Conservation (phyloP, 2,888 invertebrate species). For the Drosophila heteroneura region DNA sequence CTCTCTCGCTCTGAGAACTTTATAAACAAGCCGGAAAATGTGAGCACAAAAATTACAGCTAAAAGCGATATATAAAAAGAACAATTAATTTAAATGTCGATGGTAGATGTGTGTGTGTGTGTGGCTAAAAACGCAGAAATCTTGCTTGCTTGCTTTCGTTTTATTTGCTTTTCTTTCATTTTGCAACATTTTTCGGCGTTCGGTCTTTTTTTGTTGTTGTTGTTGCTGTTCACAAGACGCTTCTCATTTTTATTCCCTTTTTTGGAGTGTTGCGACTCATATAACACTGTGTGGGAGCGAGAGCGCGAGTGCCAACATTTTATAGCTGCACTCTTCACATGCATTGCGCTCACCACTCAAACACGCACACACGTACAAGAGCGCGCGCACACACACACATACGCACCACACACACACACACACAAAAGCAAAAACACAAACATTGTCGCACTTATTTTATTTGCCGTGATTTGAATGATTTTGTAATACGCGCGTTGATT, state of each 20-base stretch:
- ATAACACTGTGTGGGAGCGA: constrained; percentile 81
- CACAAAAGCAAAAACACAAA: constrained; percentile 48
- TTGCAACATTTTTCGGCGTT: constrained; percentile 79
- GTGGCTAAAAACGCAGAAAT: constrained; percentile 62
- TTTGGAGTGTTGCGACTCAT: constrained; percentile 85
- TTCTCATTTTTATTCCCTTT: constrained; percentile 85
- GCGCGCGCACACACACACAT: constrained; percentile 33
- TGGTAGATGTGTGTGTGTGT: constrained; percentile 18
- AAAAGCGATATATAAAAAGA: constrained; percentile 42
- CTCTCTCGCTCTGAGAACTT: constrained; percentile 30
- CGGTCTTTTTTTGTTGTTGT: constrained; percentile 49
- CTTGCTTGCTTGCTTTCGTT: constrained; percentile 58
- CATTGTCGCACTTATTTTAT: constrained; percentile 77
- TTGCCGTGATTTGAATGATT: constrained; percentile 80
- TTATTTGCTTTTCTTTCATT: constrained; percentile 73
- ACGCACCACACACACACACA: constrained; percentile 18
- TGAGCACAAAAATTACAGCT: constrained; percentile 50
- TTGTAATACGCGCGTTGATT: constrained; percentile 78
- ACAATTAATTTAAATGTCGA: constrained; percentile 69
- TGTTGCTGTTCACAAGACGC: constrained; percentile 69
- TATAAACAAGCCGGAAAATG: constrained; percentile 76
- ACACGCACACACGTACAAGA: constrained; percentile 32
- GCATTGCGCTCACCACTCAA: constrained; percentile 67
- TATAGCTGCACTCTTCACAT: constrained; percentile 77
- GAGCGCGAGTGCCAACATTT: constrained; percentile 63